Evolutionary conservation across 1,140 invertebrate genomes (phyloP).

Genomic region (Scaptomyza hsui): DNA sequence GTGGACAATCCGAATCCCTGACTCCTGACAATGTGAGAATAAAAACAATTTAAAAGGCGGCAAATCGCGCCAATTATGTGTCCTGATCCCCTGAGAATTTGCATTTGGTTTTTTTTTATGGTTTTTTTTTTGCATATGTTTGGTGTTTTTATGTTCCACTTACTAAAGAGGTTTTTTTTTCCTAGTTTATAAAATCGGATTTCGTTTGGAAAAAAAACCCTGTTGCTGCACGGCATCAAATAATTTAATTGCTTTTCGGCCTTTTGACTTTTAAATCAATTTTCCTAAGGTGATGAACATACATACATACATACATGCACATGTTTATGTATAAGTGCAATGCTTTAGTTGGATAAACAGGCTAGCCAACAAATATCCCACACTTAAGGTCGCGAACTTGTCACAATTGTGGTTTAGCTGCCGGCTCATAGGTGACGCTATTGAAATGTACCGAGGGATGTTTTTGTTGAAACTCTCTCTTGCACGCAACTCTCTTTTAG

Average conservation of each 20-base stretch:
- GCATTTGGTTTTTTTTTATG: conserved; percentile 16
- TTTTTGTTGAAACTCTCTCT: conserved; percentile 25
- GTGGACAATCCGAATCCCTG: conserved; percentile 28
- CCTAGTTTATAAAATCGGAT: conserved; percentile 49
- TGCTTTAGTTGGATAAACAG: too few species aligned
- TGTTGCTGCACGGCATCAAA: too few species aligned
- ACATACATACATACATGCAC: too few species aligned
- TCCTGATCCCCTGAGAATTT: conserved; percentile 46
- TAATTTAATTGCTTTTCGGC: conserved; percentile 58
- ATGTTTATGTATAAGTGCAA: too few species aligned
- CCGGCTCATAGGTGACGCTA: conserved; percentile 31
- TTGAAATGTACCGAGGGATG: conserved; percentile 36
- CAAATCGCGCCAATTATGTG: conserved; percentile 77
- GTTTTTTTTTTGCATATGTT: conserved; percentile 4
- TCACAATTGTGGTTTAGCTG: not conserved
- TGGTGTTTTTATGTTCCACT: conserved; percentile 20
- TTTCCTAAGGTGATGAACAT: conserved; percentile 12
- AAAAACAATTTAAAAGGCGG: conserved; percentile 69
- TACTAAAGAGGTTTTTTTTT: conserved; percentile 1
- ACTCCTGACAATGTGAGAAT: conserved; percentile 34
- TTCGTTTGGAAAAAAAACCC: conserved; percentile 23
- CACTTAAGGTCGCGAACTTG: too few species aligned
- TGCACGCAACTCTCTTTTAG: conserved; percentile 7
- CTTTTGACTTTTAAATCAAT: conserved; percentile 51
- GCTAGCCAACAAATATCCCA: too few species aligned